Base-by-base conservation (phyloP, 1,140 invertebrate species). In the Anastrepha ludens region DNA sequence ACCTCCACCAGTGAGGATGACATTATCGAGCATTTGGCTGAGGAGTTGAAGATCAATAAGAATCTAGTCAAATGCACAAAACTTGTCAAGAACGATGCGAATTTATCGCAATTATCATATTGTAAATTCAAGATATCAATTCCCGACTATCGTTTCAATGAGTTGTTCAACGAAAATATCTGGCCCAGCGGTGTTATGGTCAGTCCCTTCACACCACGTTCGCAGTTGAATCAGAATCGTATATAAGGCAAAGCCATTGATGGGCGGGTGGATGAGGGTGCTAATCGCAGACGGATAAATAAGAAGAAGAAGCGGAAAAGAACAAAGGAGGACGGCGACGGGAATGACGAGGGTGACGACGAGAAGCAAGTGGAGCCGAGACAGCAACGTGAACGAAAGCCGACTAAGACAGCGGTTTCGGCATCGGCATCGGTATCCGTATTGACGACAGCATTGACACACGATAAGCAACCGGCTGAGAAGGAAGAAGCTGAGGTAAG, bases 181-280 rank as follows among this genome's bases (percentile, higher is more conserved):
- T 92, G 91, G 91, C 91, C 91, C 88, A 92, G 91, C 88, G 91
- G 91, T 88, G 91, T 92, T 89, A 92, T 92, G 91, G 91, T 92
- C 86, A 91, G 91, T 85, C 91, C 91, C 86, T 92, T 92, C 87
- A 92, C 91, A 55, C 91, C 91, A 62, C 91, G 91, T 87, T 92
- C 91, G 78, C 91, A 92, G 89, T 89, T 92, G 65, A 92, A 92
- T 89, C 91, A 92, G 89, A 92, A 92, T 88, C 91, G 91, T 88
- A 92, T 92, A 88, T 92, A 92, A 90, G 65, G 87, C 74, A 88
- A 86, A 58, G 74, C 74, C 74, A 81, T 81, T 81, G 74, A 81
- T 20, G 74, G 74, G 74, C 74, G 74, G 44, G 85, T 59, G 65
- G 74, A 87, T 64, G 60, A 65, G 41, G 20, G 87, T 60, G 70